Conservation (phyloP, 1,140 invertebrate genomes). For the Aphis craccivora region DNA sequence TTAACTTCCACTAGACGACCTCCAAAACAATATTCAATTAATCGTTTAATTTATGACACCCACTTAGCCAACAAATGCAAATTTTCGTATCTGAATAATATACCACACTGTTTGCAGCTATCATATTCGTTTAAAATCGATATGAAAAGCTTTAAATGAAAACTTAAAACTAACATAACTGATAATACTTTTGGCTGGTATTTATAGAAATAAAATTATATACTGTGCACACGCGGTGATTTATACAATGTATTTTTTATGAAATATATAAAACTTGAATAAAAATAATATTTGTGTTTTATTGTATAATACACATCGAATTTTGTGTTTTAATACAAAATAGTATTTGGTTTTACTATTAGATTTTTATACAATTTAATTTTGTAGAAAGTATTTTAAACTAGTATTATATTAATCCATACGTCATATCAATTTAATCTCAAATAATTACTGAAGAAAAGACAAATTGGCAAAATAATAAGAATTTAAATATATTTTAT, state of each 20-base stretch:
- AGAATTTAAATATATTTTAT: background rate
- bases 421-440: background rate
- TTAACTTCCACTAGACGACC: background rate
- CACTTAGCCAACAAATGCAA: background rate
- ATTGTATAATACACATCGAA: background rate
- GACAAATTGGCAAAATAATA: background rate
- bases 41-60: background rate
- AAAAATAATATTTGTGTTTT: background rate
- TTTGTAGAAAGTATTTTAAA: background rate
- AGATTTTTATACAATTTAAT: background rate
- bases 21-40: background rate
- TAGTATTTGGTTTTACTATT: background rate
- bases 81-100: background rate
- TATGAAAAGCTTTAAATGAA: slow-evolving; percentile 13
- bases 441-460: background rate
- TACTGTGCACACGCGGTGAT: background rate
- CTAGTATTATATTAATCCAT: background rate
- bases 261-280: background rate
- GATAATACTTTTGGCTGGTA: background rate
- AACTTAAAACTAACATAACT: background rate
- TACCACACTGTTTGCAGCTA: background rate
- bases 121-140: background rate
- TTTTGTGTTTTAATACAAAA: background rate
- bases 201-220: background rate
- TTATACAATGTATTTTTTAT: background rate